A percentile compares a stretch with the other conserved stretches of the same genome.
These are phyloP conservation scores for Lacanobia oleracea DNA, from an alignment of 2,888 invertebrate species.

Conservation along the genomic window DNA sequence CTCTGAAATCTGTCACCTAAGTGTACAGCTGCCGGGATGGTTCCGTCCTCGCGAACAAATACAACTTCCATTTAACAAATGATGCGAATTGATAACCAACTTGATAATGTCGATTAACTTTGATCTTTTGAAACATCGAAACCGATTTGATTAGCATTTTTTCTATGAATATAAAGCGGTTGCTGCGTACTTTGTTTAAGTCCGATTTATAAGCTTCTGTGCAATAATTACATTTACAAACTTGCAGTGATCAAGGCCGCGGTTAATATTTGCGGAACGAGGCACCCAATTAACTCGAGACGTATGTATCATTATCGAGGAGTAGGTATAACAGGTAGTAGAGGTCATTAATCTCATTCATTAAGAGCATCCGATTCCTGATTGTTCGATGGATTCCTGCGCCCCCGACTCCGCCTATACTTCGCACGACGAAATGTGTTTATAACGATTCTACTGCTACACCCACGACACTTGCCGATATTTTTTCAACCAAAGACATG, in stretches of 20 bases:
- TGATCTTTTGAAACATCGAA: conserved; percentile 45
- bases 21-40: conserved; percentile 17
- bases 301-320: conserved; percentile 47
- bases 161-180: conserved; percentile 59
- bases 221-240: conserved; percentile 34
- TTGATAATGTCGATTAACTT: conserved; percentile 40
- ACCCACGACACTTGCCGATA: conserved; percentile 75
- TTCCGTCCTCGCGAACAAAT: conserved; percentile 16
- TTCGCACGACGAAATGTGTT: conserved; percentile 86
- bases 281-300: conserved; percentile 49
- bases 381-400: conserved; percentile 73
- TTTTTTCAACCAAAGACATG: conserved; percentile 62
- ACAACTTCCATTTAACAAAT: conserved; percentile 34
- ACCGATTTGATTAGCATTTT: conserved; percentile 53
- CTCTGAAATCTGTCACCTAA: conserved; percentile 49
- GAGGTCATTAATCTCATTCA: conserved; percentile 73
- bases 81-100: conserved; percentile 29
- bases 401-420: conserved; percentile 80
- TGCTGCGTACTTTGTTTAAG: conserved; percentile 29
- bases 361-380: conserved; percentile 77
- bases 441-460: conserved; percentile 84
- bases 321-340: conserved; percentile 57
- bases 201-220: conserved; percentile 17
- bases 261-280: conserved; percentile 50
- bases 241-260: conserved; percentile 50